These are phyloP conservation scores for Geococcyx californianus DNA, from an alignment of 2,113 vertebrate genomes.

Conservation along the genomic window DNA sequence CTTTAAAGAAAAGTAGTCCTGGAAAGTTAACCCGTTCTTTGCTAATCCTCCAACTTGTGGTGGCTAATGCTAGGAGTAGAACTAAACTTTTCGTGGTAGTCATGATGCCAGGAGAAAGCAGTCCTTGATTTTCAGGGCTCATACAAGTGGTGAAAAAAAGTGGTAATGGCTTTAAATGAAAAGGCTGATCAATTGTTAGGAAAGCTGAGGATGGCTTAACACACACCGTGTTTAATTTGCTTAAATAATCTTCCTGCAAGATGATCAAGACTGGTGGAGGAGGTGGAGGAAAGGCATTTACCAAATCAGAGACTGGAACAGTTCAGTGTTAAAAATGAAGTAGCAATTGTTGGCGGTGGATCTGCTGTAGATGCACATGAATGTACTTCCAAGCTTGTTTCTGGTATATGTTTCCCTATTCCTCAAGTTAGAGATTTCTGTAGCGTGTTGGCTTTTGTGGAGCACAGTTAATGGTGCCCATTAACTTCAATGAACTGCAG, in stretches of 20 bases:
- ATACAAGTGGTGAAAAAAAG: neutral
- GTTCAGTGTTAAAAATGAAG: neutral
- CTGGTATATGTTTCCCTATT: neutral
- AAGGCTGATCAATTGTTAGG: neutral
- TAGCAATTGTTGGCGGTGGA: rapidly evolving
- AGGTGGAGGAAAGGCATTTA: neutral
- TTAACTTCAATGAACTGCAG: neutral
- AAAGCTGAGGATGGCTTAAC: neutral
- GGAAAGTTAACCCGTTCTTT: neutral
- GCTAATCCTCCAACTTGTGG: neutral
- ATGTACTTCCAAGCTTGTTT: rapidly evolving
- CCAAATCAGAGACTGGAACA: neutral
- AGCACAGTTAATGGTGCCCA: neutral
- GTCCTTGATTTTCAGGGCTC: neutral
- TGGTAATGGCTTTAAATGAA: neutral
- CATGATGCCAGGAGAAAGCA: neutral
- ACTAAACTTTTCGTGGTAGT: neutral
- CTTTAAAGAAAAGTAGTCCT: neutral
- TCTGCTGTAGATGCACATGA: neutral
- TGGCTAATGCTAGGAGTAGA: neutral
- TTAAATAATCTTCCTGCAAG: neutral
- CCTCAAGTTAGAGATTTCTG: neutral
- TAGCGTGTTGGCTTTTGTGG: neutral
- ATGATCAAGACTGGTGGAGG: neutral
- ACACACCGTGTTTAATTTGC: neutral